These are phyloP conservation scores for Pocillopora damicornis DNA, from an alignment of 64 coral and sea anemone genomes.

Conservation along the genomic window DNA sequence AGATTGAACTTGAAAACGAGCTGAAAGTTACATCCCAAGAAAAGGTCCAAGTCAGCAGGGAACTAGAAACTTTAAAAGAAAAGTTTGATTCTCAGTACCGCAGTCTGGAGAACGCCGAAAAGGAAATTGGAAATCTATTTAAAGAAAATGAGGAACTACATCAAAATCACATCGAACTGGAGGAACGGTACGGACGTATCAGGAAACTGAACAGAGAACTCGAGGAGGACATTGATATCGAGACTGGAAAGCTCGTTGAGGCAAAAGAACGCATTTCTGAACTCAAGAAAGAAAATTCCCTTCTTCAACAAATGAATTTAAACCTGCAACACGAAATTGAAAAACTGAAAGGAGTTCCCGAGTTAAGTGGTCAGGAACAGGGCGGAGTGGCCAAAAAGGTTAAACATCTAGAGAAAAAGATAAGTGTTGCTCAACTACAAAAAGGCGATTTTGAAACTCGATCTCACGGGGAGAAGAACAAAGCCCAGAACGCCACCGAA, in stretches of 20 bases:
- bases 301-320: neutral
- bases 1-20: neutral
- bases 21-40: neutral
- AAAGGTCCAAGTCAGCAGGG: neutral
- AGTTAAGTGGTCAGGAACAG: neutral
- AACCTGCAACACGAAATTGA: conserved; percentile 18
- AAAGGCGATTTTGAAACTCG: conserved; percentile 1
- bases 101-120: conserved; percentile 3
- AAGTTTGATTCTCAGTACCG: neutral
- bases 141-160: conserved; percentile 35
- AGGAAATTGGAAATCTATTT: neutral
- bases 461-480: neutral
- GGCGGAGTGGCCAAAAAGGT: neutral
- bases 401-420: neutral
- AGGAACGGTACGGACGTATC: conserved; percentile 20
- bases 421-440: conserved; percentile 14
- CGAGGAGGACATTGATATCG: conserved; percentile 32
- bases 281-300: neutral
- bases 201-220: conserved; percentile 26
- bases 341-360: neutral
- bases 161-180: conserved; percentile 12
- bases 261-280: conserved; percentile 3
- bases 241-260: neutral
- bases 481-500: neutral
- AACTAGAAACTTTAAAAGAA: neutral